Evolutionary conservation across 2,113 vertebrate species (phyloP), one percentile per base, ranked within the genome.

Genomic region (Recurvirostra avosetta): DNA sequence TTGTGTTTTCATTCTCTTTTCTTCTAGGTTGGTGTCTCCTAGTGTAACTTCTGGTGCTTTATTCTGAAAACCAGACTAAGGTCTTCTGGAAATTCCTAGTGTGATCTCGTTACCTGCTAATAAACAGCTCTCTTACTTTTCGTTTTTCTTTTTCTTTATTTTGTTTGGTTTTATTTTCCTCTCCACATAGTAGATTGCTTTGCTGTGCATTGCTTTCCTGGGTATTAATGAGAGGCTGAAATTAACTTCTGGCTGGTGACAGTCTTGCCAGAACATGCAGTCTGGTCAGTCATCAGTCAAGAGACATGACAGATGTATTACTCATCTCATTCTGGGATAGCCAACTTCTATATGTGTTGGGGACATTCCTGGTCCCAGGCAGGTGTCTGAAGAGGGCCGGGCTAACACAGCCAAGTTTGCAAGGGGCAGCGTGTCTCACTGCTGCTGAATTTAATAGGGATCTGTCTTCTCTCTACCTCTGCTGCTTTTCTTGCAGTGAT

Each of bases 311-410:
- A 45, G 19, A 25, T 5, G 16, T 5, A 29, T 82, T 72, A 49
- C 47, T 91, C 43, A 30, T 36, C 34, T 47, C 56, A 18, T 26
- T 30, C 36, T 27, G 55, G 50, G 13, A 34, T 8, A 36, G 38
- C 58, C 47, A 53, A 0, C 49, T 53, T 56, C 9, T 17, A 0
- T 9, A n/a, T 8, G 12, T 61, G 16, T 29, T 62, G 25, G 53
- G 36, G 27, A 45, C 19, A 9, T 67, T 74, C 8, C 26, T 8
- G 1, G 26, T 18, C 13, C 45, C 1, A 2, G 32, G 8, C 65
- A 88, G 71, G 23, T 50, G 50, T 30, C 74, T 45, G 43, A 70
- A 73, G 77, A 58, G 36, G 38, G 30, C n/a, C 21, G 17, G 41
- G 14, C 11, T n/a, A 50, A 30, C 30, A 9, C 26, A 52, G 49